Percentiles rank a stretch among this genome's conserved stretches.
phyloP scores from a whole-genome alignment of 1,140 invertebrate genomes.

The Augochlora pura region DNA sequence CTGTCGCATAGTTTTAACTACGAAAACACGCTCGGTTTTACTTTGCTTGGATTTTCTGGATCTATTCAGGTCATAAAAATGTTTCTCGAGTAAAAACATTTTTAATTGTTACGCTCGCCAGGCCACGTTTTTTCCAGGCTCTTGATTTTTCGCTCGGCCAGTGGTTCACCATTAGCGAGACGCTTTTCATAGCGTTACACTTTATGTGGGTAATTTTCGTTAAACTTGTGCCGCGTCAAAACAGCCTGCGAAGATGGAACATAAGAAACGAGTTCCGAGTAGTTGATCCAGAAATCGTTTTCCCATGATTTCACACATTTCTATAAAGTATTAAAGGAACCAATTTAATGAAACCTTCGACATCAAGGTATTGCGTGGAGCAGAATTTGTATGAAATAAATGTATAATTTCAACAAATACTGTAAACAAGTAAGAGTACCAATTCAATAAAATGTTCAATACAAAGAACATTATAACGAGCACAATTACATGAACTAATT shows the following conservation, averaged over 20 bases:
- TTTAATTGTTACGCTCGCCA: neutral
- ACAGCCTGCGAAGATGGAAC: neutral
- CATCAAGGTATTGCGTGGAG: too few species aligned
- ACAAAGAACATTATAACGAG: too few species aligned
- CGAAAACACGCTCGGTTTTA: neutral
- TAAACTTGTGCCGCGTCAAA: neutral
- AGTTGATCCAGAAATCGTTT: slow-evolving; percentile 8
- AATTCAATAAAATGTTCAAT: too few species aligned
- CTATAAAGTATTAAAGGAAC: neutral
- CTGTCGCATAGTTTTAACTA: neutral
- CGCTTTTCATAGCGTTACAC: slow-evolving; percentile 19
- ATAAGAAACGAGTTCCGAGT: neutral
- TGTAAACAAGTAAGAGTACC: too few species aligned
- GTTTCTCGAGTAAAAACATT: neutral
- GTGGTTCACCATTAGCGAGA: slow-evolving; percentile 12
- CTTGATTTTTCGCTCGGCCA: slow-evolving; percentile 17
- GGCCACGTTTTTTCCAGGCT: neutral
- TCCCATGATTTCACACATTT: neutral
- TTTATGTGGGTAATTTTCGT: slow-evolving; percentile 16
- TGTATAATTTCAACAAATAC: too few species aligned
- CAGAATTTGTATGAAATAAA: too few species aligned
- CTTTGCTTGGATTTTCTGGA: neutral
- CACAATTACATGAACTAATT: too few species aligned
- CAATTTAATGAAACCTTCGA: slow-evolving; percentile 1
- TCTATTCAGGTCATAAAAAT: neutral